A percentile compares a stretch with the other conserved stretches of the same genome.
These are phyloP conservation scores for Pyrrhia umbra DNA, from an alignment of 2,888 invertebrate species.

Conservation along the genomic window DNA sequence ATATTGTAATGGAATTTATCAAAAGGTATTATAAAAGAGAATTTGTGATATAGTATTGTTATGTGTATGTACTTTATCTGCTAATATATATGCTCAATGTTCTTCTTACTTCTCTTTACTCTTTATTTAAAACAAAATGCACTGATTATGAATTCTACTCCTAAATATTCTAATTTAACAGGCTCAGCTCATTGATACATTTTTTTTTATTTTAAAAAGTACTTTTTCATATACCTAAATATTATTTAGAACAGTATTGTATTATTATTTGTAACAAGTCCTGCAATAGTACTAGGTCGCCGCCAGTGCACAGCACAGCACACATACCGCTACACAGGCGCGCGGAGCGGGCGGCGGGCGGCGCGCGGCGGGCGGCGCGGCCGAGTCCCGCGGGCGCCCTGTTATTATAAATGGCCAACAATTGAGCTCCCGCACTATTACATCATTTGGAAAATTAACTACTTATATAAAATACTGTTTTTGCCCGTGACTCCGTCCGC, in stretches of 20 bases:
- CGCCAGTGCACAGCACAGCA: not conserved
- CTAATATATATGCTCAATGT: too few species aligned
- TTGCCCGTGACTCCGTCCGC: not conserved
- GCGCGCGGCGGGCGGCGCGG: constrained; percentile 4
- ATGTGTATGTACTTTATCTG: not conserved
- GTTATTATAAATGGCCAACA: constrained; percentile 38
- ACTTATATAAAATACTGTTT: constrained; percentile 9
- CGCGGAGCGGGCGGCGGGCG: not conserved
- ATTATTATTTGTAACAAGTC: constrained; percentile 1
- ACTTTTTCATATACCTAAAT: too few species aligned
- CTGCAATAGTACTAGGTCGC: not conserved
- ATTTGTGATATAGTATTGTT: not conserved
- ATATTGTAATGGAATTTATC: constrained; percentile 16
- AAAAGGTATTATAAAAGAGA: not conserved
- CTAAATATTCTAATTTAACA: too few species aligned
- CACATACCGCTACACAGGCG: not conserved
- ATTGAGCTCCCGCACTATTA: constrained; percentile 38
- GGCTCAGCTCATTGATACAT: too few species aligned
- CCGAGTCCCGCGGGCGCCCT: constrained; percentile 37
- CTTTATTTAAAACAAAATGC: too few species aligned
- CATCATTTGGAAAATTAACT: constrained; percentile 48
- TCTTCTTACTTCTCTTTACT: too few species aligned
- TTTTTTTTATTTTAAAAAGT: too few species aligned
- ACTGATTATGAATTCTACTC: too few species aligned
- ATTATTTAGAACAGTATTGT: not conserved